Conservation (phyloP, 1,140 invertebrate genomes). For the Nasonia giraulti region DNA sequence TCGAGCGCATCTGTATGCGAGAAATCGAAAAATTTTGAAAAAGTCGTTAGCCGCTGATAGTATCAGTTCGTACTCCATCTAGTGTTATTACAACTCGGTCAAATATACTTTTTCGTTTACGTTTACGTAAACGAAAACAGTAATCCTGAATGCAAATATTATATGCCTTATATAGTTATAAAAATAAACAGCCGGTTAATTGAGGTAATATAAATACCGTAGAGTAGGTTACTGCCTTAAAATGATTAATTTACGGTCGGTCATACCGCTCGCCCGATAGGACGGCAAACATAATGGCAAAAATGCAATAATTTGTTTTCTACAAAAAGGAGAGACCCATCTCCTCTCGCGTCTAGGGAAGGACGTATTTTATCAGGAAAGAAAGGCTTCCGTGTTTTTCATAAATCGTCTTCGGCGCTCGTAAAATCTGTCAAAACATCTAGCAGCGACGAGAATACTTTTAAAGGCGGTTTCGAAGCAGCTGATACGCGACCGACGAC, state of each 20-base stretch:
- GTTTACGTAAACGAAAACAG: too few species aligned
- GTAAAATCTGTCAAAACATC: slow-evolving; percentile 35
- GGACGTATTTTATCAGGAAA: neutral
- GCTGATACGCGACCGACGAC: neutral
- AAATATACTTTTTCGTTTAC: neutral
- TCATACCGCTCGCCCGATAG: neutral
- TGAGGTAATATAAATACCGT: neutral
- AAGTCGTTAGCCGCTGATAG: neutral
- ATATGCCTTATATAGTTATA: neutral
- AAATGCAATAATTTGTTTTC: neutral
- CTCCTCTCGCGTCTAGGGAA: neutral
- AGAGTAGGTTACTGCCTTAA: neutral
- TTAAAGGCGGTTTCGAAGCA: neutral
- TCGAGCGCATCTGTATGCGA: neutral
- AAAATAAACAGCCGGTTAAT: neutral
- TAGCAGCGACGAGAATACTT: neutral
- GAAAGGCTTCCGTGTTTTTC: slow-evolving; percentile 9
- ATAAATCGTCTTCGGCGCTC: neutral
- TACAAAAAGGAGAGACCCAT: neutral
- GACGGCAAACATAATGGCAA: neutral
- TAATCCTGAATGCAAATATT: too few species aligned
- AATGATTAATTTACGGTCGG: neutral
- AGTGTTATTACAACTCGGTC: slow-evolving; percentile 1
- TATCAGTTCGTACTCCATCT: neutral
- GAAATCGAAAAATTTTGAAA: neutral